Base-by-base conservation (phyloP, 2,797 vertebrate genomes). In the Sebastes steindachneri region DNA sequence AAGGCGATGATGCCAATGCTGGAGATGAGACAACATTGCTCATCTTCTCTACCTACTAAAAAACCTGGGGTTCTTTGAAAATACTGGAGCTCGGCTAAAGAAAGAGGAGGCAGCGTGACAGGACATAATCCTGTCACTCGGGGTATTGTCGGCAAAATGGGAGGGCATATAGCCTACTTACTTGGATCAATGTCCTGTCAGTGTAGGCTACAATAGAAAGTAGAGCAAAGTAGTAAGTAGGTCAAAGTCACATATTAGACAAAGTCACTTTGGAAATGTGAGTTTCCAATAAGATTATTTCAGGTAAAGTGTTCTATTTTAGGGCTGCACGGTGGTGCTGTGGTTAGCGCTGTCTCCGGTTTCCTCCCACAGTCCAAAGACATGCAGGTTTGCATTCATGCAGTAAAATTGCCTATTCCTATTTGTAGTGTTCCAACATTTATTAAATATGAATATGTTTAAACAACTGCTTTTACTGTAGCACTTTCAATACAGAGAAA, bases 11-110 rank as follows among this genome's bases (percentile, higher is more conserved):
- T 93, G 93, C 91, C 94, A 93, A 79, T 83, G 88, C 87, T 84
- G 87, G 89, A 93, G 94, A 95, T 88, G 91, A 94, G 91, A 95
- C 93, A 93, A 92, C 93, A 92, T 92, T 86, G 92, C 94, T 95
- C 94, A 95, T 96, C 93, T 94, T 93, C 88, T 85, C 86, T 88
- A 86, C 88, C 81, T 85, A 66, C 79, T 82, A 90, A 92, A 94
- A 92, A 91, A 88, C 75, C 81, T 9, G 3, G 72, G 75, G 60
- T 77, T 53, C 81, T 80, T 48, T 86, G 81, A 82, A 90, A 93
- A 85, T 77, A 67, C 73, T 63, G 73, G 55, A 64, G 81, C 81
- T 70, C 4, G 41, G 55, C 80, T 64, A 25, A 65, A 82, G 67
- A 86, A 88, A 81, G 77, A 85, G 69, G 86, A 80, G 68, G 67